phyloP scores from a whole-genome alignment of 2,797 vertebrate species.

The Enteromius fasciolatus region DNA sequence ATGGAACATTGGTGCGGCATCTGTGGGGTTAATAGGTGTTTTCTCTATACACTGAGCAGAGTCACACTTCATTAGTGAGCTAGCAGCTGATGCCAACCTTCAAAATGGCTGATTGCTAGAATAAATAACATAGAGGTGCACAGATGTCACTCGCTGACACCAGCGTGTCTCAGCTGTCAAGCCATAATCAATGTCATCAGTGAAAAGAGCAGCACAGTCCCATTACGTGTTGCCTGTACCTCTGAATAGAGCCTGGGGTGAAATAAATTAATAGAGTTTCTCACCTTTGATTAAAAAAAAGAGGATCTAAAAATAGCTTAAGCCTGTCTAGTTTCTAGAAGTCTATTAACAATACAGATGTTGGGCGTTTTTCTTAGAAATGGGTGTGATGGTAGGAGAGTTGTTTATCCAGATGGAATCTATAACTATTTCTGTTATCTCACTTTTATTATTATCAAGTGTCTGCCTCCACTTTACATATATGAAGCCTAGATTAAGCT shows the following conservation, averaged over 20 bases:
- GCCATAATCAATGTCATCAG: slow-evolving; percentile 70
- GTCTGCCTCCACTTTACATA: background rate
- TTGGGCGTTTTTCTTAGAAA: background rate
- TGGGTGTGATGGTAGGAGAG: slow-evolving; percentile 1
- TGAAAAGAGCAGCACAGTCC: slow-evolving; percentile 55
- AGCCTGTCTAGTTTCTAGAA: background rate
- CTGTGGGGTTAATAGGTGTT: slow-evolving; percentile 48
- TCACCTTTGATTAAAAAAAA: slow-evolving; percentile 15
- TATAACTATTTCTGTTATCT: background rate
- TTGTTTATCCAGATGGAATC: background rate
- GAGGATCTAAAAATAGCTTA: slow-evolving; percentile 17
- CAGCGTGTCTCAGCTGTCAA: slow-evolving; percentile 67
- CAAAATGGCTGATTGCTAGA: slow-evolving; percentile 58
- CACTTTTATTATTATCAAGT: background rate
- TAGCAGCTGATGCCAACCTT: slow-evolving; percentile 55
- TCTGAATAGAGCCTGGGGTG: slow-evolving; percentile 21
- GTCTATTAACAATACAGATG: slow-evolving; percentile 5
- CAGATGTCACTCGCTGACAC: slow-evolving; percentile 68
- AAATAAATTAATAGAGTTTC: slow-evolving; percentile 24
- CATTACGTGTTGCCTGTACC: slow-evolving; percentile 34
- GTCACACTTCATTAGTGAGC: slow-evolving; percentile 62
- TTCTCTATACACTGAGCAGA: slow-evolving; percentile 51
- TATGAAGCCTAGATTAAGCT: background rate
- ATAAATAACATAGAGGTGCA: slow-evolving; percentile 65
- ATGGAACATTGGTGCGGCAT: background rate